phyloP scores from a whole-genome alignment of 2,113 vertebrate genomes.

The Thalassarche chlororhynchos region DNA sequence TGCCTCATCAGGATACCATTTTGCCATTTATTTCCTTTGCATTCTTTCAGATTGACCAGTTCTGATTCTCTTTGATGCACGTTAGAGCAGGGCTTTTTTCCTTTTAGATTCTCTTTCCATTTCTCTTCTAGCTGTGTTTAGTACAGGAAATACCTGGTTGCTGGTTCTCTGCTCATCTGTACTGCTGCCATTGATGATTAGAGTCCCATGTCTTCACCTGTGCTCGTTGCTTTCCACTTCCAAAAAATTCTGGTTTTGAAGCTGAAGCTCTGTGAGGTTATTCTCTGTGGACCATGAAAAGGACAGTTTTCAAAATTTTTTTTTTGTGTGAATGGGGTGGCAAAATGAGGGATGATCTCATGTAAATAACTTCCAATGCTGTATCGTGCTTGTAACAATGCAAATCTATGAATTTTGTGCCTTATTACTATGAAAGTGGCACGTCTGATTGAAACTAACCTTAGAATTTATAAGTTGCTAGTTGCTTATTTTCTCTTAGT shows the following conservation, averaged over 20 bases:
- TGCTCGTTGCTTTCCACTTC: background rate
- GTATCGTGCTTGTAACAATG: background rate
- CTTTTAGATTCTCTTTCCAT: background rate
- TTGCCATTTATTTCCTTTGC: background rate
- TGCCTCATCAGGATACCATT: background rate
- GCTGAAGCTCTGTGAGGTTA: background rate
- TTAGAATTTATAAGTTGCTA: background rate
- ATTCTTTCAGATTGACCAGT: background rate
- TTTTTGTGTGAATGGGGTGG: background rate
- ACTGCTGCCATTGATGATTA: background rate
- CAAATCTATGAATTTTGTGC: background rate
- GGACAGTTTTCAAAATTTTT: background rate
- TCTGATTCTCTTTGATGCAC: background rate
- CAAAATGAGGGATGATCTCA: background rate
- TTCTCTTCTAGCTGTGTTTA: background rate
- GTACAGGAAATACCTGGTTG: background rate
- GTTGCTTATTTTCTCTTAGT: background rate
- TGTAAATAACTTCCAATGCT: background rate
- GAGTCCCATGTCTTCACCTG: background rate
- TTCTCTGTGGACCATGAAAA: background rate
- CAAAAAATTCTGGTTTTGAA: background rate
- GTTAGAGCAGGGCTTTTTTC: background rate
- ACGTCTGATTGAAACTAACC: background rate
- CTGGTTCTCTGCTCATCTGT: background rate
- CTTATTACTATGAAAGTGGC: background rate